Conservation (phyloP, 2,113 vertebrate genomes). For the Hippocampus barbouri region DNA sequence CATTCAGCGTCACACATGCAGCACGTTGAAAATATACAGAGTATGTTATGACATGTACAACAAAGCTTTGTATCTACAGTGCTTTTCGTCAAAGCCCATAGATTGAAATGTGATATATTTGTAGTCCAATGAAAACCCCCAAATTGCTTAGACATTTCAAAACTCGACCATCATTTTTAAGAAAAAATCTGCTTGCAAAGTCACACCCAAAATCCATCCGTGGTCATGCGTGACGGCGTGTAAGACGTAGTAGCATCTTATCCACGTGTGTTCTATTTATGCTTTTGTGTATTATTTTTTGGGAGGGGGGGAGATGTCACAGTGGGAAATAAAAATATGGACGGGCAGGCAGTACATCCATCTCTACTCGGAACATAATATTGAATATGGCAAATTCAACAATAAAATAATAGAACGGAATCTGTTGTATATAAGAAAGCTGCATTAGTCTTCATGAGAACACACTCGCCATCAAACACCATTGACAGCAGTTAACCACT, state of each 20-base stretch:
- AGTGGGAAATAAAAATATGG: background rate
- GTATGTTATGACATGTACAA: slow-evolving; percentile 14
- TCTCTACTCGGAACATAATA: background rate
- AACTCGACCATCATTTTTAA: background rate
- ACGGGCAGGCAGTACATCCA: background rate
- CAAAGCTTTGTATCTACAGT: slow-evolving; percentile 20
- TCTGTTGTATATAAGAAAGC: background rate
- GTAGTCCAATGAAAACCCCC: background rate
- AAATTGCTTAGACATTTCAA: background rate
- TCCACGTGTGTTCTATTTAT: too few species aligned
- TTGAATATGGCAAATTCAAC: background rate
- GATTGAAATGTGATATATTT: slow-evolving; percentile 51
- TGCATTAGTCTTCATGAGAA: background rate
- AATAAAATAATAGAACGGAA: background rate
- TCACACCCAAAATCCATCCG: background rate
- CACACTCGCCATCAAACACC: background rate
- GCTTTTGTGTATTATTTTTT: too few species aligned
- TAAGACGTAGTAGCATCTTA: background rate
- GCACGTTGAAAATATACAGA: background rate
- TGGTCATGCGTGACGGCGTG: background rate
- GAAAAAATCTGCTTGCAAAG: background rate
- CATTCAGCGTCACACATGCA: background rate
- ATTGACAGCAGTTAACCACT: background rate
- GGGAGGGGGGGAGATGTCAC: background rate
- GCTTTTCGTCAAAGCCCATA: slow-evolving; percentile 30